Conservation (phyloP, 2,888 invertebrate species). For the Brachycybe producta region DNA sequence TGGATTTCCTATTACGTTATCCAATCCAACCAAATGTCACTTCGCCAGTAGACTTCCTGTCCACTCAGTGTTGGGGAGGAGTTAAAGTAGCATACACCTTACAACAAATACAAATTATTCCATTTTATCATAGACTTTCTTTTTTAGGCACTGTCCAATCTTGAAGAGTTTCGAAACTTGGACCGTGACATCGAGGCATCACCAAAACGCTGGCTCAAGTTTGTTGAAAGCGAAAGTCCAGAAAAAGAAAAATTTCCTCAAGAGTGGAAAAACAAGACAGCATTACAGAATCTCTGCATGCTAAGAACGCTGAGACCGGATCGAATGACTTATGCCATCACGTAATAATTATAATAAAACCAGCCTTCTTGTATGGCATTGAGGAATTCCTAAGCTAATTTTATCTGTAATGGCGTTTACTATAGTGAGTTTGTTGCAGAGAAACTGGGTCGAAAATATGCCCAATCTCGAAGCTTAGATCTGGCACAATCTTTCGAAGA, state of each 20-base stretch:
- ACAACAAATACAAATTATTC: conserved; percentile 49
- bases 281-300: conserved; percentile 88
- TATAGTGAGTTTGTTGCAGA: conserved; percentile 83
- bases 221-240: conserved; percentile 86
- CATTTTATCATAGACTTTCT: background rate
- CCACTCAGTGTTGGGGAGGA: conserved; percentile 86
- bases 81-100: conserved; percentile 62
- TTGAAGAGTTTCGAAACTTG: conserved; percentile 51
- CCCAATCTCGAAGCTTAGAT: conserved; percentile 76
- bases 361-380: background rate
- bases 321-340: conserved; percentile 87
- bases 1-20: conserved; percentile 85
- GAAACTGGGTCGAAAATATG: conserved; percentile 79
- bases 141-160: conserved; percentile 16
- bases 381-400: too few species aligned
- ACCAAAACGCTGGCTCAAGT: conserved; percentile 93
- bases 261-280: conserved; percentile 94
- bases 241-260: conserved; percentile 95
- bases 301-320: conserved; percentile 85
- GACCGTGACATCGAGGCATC: conserved; percentile 93
- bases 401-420: background rate
- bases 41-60: conserved; percentile 87
- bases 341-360: conserved; percentile 42
- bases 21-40: conserved; percentile 84
- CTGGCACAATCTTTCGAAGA: conserved; percentile 90